Conservation (phyloP, 1,140 invertebrate species). For the Drosophila kohkoa region DNA sequence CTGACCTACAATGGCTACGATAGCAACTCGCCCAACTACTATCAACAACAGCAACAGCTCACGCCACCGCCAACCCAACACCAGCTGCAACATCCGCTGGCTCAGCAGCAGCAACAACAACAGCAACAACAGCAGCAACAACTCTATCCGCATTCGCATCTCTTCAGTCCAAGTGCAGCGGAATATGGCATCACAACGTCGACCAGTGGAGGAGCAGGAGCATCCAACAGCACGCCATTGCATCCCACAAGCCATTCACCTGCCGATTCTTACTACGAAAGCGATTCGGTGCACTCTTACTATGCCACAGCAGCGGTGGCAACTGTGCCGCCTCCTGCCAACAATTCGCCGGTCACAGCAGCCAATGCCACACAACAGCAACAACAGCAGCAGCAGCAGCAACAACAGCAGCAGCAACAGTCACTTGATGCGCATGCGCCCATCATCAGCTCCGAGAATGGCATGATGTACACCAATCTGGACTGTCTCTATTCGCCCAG, state of each 20-base stretch:
- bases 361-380: conserved; percentile 71
- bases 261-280: conserved; percentile 79
- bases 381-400: conserved; percentile 69
- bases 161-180: conserved; percentile 83
- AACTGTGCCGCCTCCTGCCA: conserved; percentile 73
- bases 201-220: conserved; percentile 29
- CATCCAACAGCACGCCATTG: conserved; percentile 58
- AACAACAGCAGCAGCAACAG: conserved; percentile 63
- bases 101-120: conserved; percentile 52
- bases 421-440: conserved; percentile 83
- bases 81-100: conserved; percentile 51
- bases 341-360: conserved; percentile 82
- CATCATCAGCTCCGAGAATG: conserved; percentile 93
- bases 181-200: conserved; percentile 83
- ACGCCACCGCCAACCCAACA: conserved; percentile 57
- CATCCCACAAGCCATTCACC: conserved; percentile 80
- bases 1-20: conserved; percentile 58
- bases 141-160: conserved; percentile 74
- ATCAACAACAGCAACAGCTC: conserved; percentile 53
- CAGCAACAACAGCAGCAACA: conserved; percentile 57
- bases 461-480: conserved; percentile 95
- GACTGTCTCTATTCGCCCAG: conserved; percentile 87
- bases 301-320: conserved; percentile 80
- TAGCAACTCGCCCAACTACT: conserved; percentile 51
- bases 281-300: conserved; percentile 78